These are phyloP conservation scores for Petrocephalus schoutedeni DNA, from an alignment of 2,797 vertebrate genomes.

Conservation along the genomic window DNA sequence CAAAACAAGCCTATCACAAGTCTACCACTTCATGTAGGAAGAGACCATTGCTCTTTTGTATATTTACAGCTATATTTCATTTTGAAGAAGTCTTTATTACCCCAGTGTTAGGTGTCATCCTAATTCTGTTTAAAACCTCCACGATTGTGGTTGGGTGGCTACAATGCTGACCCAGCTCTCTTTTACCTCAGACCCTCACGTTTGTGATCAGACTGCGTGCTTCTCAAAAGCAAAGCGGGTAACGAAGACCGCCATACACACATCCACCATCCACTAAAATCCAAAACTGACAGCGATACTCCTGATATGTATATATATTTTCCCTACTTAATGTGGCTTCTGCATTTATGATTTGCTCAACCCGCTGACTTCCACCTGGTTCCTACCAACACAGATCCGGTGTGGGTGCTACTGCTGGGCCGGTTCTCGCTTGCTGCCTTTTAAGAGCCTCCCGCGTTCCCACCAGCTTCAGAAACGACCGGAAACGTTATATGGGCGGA, in stretches of 20 bases:
- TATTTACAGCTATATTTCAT: neutral
- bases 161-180: neutral
- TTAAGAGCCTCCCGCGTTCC: neutral
- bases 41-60: neutral
- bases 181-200: neutral
- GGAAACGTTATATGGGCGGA: neutral
- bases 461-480: neutral
- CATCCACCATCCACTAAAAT: neutral
- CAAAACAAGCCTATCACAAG: neutral
- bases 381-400: neutral
- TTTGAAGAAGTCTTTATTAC: neutral
- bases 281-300: neutral
- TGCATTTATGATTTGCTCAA: neutral
- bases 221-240: neutral
- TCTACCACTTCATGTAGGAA: neutral
- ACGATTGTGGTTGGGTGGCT: neutral
- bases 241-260: neutral
- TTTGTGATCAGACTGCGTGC: neutral
- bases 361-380: neutral
- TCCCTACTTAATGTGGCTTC: neutral
- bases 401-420: too few relatives aligned
- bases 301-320: slow-evolving; percentile 5
- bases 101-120: neutral
- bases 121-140: neutral
- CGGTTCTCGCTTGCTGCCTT: too few relatives aligned